Evolutionary conservation across 2,888 invertebrate genomes (phyloP), one percentile per base, ranked within the genome.

Genomic region (Anthrax anthrax): DNA sequence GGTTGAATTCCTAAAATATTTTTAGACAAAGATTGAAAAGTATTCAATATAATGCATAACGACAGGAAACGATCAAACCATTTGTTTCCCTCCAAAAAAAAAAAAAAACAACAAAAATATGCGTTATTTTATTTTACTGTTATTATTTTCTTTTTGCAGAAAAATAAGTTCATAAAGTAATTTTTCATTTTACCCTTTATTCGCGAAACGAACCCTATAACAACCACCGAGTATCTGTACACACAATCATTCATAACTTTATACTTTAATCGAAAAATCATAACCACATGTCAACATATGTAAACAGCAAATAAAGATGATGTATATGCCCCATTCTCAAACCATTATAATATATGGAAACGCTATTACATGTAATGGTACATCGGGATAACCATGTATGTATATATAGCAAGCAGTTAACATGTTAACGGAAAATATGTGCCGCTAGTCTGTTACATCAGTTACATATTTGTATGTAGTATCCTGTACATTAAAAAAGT

Each of bases 201-300:
- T n/a, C n/a, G n/a, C n/a, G n/a, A n/a, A n/a, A 29, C 37, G 43
- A 39, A 23, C 43, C 29, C 29, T 32, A n/a, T 32, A 9, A 32
- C 12, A n/a, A n/a, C n/a, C n/a, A n/a, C n/a, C n/a, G 23, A 23
- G 23, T 4, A 23, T 23, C n/a, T n/a, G n/a, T n/a, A n/a, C n/a
- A n/a, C n/a, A 23, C 29, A 9, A 32, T 32, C 44, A 57, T 57
- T 54, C 56, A 59, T 58, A 57, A 59, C 46, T 46, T 42, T 23
- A n/a, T n/a, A 16, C 55, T 58, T 58, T 60, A 58, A 60, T 58
- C 59, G 57, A 60, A 59, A 60, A 57, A 59, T 58, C 60, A 58
- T 58, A 57, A 58, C 56, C 56, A 55, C 58, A 56, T 58, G 56
- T 57, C 57, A 55, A 56, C 57, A 57, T 57, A 57, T 57, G 57